A percentile compares a stretch with the other conserved stretches of the same genome.
Evolutionary conservation across 2,797 vertebrate species (phyloP).

Genomic region (Cossypha niveicapilla): DNA sequence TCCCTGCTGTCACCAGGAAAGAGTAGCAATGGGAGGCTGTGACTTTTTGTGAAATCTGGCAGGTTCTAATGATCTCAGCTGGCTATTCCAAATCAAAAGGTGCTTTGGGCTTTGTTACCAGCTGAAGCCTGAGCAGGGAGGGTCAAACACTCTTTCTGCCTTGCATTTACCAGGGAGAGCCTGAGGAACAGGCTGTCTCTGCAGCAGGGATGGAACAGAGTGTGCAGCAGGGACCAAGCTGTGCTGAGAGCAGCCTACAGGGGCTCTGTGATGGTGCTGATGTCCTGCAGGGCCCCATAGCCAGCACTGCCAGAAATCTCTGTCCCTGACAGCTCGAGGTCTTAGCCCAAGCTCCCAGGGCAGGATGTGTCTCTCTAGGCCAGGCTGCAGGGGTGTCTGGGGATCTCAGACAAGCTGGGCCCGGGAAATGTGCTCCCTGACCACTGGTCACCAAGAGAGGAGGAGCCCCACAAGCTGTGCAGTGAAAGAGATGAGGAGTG

Average conservation of each 20-base stretch:
- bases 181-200: neutral
- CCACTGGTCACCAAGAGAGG: neutral
- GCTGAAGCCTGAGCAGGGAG: neutral
- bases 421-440: neutral
- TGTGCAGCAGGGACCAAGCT: neutral
- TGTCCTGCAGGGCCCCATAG: rapidly evolving
- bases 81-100: neutral
- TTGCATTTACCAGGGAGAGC: neutral
- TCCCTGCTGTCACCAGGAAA: neutral
- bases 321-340: neutral
- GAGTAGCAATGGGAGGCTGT: neutral
- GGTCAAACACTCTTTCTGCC: neutral
- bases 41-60: neutral
- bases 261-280: neutral
- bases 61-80: neutral
- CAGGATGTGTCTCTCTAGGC: neutral
- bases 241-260: rapidly evolving
- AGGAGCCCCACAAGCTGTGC: neutral
- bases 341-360: neutral
- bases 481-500: neutral
- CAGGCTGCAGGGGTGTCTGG: neutral
- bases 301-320: neutral
- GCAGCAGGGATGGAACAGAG: neutral
- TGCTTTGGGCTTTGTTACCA: neutral
- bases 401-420: neutral